Conservation (phyloP, 2,797 vertebrate species). For the Botia kubotai region DNA sequence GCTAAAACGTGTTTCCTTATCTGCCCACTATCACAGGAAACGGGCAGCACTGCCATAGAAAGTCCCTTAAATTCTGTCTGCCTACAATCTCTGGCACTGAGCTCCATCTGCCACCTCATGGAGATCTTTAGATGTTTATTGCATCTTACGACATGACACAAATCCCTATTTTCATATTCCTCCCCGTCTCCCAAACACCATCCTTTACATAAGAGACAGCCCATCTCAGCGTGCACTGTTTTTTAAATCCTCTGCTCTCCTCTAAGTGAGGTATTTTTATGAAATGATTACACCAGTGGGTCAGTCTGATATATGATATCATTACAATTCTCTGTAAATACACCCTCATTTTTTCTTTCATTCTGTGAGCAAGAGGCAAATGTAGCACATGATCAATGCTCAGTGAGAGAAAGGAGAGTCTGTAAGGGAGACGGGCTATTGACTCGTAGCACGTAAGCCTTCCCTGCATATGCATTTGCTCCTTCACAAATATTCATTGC, state of each 20-base stretch:
- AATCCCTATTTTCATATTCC: constrained; percentile 28
- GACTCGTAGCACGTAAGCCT: constrained; percentile 21
- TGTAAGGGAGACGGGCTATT: constrained; percentile 44
- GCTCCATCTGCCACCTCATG: constrained; percentile 15
- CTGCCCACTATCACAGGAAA: neutral
- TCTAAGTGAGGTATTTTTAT: constrained; percentile 47
- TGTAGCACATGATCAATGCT: constrained; percentile 55
- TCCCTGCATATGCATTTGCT: constrained; percentile 27
- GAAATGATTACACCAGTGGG: constrained; percentile 53
- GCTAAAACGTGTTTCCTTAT: neutral
- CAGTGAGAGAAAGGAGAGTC: constrained; percentile 29
- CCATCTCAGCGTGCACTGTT: constrained; percentile 10
- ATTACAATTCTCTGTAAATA: constrained; percentile 55
- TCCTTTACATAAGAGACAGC: constrained; percentile 18
- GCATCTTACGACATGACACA: neutral
- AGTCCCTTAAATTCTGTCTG: constrained; percentile 7
- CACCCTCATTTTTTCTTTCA: constrained; percentile 13
- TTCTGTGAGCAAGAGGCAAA: constrained; percentile 44
- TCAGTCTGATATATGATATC: constrained; percentile 55
- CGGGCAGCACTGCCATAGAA: neutral
- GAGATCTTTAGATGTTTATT: constrained; percentile 30
- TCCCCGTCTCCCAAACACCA: constrained; percentile 17
- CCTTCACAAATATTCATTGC: constrained; percentile 39
- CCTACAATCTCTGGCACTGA: constrained; percentile 10
- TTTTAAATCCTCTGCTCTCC: constrained; percentile 29